Conservation (phyloP, 1,140 invertebrate genomes). For the Formica selysi region DNA sequence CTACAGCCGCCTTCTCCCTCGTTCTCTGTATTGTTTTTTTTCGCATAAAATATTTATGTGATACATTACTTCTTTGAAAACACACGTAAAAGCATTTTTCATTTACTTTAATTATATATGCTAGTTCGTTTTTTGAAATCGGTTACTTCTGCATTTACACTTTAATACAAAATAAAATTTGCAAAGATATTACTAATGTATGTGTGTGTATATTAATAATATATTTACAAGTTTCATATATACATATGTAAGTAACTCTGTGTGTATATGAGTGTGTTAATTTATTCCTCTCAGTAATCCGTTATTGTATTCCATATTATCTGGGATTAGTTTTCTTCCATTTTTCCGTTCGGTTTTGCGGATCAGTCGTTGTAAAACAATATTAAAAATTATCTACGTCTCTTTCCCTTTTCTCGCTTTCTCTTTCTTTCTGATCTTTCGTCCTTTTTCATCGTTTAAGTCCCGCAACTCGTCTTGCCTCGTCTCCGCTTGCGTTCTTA, state of each 20-base stretch:
- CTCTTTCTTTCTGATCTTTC: slow-evolving; percentile 8
- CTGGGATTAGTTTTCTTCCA: not conserved
- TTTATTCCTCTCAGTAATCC: slow-evolving; percentile 20
- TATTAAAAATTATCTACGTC: slow-evolving; percentile 38
- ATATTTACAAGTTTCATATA: no score
- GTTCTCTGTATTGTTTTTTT: not conserved
- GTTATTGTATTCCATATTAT: slow-evolving; percentile 18
- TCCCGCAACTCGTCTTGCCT: not conserved
- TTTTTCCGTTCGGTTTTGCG: slow-evolving; percentile 4
- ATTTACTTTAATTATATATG: slow-evolving; percentile 25
- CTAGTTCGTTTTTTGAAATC: not conserved
- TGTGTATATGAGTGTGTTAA: not conserved
- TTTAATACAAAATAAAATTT: slow-evolving; percentile 19
- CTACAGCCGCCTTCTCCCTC: no score
- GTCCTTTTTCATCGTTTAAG: slow-evolving; percentile 2
- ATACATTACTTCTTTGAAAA: not conserved
- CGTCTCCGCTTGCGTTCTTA: slow-evolving; percentile 5
- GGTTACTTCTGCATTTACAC: slow-evolving; percentile 18
- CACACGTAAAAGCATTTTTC: slow-evolving; percentile 10
- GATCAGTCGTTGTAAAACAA: not conserved
- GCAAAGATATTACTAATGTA: not conserved
- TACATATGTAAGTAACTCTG: no score
- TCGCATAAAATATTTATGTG: not conserved
- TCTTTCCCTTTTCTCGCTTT: slow-evolving; percentile 10
- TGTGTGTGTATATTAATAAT: no score